Conservation (phyloP, 2,888 invertebrate species). For the Dioctria rufipes region DNA sequence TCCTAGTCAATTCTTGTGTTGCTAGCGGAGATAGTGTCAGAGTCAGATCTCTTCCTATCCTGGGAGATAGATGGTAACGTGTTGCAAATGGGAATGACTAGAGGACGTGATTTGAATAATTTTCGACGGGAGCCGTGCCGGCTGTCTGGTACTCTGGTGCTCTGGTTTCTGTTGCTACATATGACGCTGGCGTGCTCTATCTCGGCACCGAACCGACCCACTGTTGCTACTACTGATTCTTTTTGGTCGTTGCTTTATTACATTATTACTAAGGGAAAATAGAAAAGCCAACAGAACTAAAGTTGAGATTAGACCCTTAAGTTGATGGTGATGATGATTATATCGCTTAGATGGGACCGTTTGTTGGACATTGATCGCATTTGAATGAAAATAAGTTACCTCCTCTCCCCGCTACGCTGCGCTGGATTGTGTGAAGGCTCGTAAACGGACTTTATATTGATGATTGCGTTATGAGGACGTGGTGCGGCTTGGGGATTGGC, state of each 20-base stretch:
- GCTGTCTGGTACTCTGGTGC: background rate
- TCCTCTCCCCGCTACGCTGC: background rate
- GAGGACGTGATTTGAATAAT: constrained; percentile 55
- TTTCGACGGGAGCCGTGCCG: constrained; percentile 24
- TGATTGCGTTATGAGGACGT: background rate
- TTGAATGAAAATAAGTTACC: constrained; percentile 35
- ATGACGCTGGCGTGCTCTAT: background rate
- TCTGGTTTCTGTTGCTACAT: background rate
- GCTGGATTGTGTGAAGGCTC: background rate
- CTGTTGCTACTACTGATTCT: constrained; percentile 42
- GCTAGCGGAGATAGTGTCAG: constrained; percentile 11
- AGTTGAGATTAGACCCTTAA: constrained; percentile 42
- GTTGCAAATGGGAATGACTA: constrained; percentile 53
- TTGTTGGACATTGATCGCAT: constrained; percentile 26
- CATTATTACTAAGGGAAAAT: constrained; percentile 43
- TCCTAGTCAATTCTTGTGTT: constrained; percentile 3
- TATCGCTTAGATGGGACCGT: constrained; percentile 12
- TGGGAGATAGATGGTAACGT: constrained; percentile 43
- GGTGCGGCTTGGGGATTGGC: background rate
- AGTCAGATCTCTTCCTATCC: constrained; percentile 11
- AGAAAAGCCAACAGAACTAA: constrained; percentile 46
- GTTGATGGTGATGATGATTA: constrained; percentile 43
- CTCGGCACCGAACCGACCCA: constrained; percentile 28
- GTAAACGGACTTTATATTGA: background rate
- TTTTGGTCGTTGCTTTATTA: constrained; percentile 39